phyloP scores from a whole-genome alignment of 2,113 vertebrate species.

The Suncus etruscus region DNA sequence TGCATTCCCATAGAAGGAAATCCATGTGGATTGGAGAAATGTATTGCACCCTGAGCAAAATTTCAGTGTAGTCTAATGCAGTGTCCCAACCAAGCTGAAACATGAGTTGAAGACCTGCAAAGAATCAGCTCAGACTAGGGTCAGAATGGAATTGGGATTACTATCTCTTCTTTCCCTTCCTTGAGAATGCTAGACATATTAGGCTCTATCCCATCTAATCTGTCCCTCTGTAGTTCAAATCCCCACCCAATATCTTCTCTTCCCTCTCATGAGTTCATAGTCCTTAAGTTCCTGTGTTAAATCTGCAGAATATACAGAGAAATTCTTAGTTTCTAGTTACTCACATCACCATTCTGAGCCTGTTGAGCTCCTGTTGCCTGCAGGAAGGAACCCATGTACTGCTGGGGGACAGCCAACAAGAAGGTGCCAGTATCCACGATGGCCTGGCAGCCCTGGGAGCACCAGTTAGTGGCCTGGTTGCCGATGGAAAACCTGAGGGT shows the following conservation, averaged over 20 bases:
- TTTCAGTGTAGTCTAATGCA: not conserved
- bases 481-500: conserved; percentile 80
- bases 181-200: not conserved
- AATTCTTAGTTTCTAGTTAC: not conserved
- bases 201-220: not conserved
- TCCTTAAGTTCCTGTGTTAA: not conserved
- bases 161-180: not conserved
- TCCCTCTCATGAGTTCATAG: not conserved
- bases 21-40: not conserved
- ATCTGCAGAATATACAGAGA: not conserved
- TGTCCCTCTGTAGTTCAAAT: not conserved
- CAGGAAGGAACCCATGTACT: conserved; percentile 74
- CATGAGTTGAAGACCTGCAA: not conserved
- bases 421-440: conserved; percentile 85
- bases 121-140: not conserved
- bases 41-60: not conserved
- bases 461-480: conserved; percentile 80
- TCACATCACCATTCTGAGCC: conserved; percentile 80
- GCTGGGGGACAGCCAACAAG: conserved; percentile 79
- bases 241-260: not conserved
- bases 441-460: conserved; percentile 84
- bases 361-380: conserved; percentile 76
- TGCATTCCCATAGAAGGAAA: not conserved
- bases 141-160: not conserved
- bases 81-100: not conserved